Evolutionary conservation across 2,113 vertebrate genomes (phyloP), one percentile per base, ranked within the genome.

Genomic region (Cichladusa arquata): DNA sequence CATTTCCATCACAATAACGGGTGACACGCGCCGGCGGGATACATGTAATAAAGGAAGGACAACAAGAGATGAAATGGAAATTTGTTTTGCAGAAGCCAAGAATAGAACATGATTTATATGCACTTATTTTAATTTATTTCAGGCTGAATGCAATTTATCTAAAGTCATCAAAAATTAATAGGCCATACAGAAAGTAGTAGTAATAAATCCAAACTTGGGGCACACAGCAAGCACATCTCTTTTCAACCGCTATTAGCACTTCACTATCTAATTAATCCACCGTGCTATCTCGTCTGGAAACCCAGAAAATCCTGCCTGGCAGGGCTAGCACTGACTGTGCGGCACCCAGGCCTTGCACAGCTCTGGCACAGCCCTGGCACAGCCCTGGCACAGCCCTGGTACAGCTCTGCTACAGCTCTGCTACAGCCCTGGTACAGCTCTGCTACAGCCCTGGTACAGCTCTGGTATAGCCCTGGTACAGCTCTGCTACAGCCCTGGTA

Each of bases 111-210:
- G 86, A 96, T 96, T 96, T 93, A 95, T 96, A 94, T 69, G 84
- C 84, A 93, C 90, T 96, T 95, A 86, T 93, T 95, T 93, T 95
- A 94, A 97, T 97, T 97, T 95, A 96, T 95, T 97, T 86, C 74
- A 53, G 67, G 85, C 77, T 82, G 66, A 80, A 91, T 69, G 70
- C 84, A 95, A 96, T 95, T 97, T 95, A 95, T 97, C 92, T 92
- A 61, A 93, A 95, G 91, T 93, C 93, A 96, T 97, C 90, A 97
- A 96, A 97, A 96, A 97, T 97, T 94, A 96, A 97, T 97, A 96
- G 92, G 89, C 90, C 90, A 72, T 93, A 83, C 40, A 91, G 66
- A 95, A 92, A 92, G 58, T 58, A 93, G 92, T 69, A 92, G 91
- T 97, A 95, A 96, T 95, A 95, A 96, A 94, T 87, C 91, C 88